Base-by-base conservation (phyloP, 2,113 vertebrate species). In the Zosterops japonicus region DNA sequence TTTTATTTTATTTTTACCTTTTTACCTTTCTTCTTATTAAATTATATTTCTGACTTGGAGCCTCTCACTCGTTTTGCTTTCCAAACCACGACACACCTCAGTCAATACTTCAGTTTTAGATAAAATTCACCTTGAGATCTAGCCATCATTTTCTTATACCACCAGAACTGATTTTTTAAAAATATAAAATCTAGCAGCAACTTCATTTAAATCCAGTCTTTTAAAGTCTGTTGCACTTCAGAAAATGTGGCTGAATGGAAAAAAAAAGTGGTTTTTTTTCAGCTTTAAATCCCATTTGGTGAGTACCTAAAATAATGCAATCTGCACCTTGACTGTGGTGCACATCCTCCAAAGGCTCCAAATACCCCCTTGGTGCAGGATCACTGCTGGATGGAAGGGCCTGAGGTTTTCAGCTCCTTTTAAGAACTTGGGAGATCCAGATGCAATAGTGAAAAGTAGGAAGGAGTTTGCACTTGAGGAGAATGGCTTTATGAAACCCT, bases 51-150 rank as follows among this genome's bases (percentile, higher is more conserved):
- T 39, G 39, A 39, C 39, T 39, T 39, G 39, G 39, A 39, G 39
- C 39, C 39, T 39, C 39, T 39, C 39, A 39, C 39, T 39, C 39
- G 39, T 39, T 39, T 39, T 39, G 39, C 39, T 39, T 39, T 39
- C 39, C 39, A 39, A 39, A 39, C 39, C 39, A 39, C 11, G 39
- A 39, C 39, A 39, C 74, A 60, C 56, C n/a, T 92, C 16, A 47
- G 65, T 90, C 90, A 74, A 75, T 95, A 96, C 64, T 95, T 94
- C 90, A 84, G 85, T 79, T 95, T 91, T 87, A 96, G 88, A 76
- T 84, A 95, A 90, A 96, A 96, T 89, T 93, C 83, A 94, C 88
- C 90, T 94, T 93, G 92, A 96, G 90, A 96, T 96, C 86, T 69
- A 95, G 61, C 80, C 93, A 96, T 92, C 90, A 82, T 75, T 96